phyloP scores from a whole-genome alignment of 1,140 invertebrate species.

The Capitella teleta region DNA sequence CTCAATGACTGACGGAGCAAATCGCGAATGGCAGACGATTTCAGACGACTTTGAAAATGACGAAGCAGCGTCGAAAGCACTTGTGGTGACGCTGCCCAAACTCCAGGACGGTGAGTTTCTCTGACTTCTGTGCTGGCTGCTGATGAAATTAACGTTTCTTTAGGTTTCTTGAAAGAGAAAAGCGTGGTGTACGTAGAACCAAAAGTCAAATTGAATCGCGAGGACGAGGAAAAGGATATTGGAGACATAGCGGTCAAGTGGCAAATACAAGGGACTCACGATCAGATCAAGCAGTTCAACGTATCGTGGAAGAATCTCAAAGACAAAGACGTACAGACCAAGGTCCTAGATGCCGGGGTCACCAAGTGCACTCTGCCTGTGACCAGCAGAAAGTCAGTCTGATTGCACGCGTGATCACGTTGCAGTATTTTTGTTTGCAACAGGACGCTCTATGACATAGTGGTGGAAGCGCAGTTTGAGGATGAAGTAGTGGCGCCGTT shows the following conservation, averaged over 20 bases:
- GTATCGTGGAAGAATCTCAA: slow-evolving; percentile 32
- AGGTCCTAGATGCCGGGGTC: slow-evolving; percentile 26
- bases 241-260: slow-evolving; percentile 30
- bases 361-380: no score
- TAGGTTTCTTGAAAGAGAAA: no score
- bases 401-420: neutral
- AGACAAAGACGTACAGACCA: slow-evolving; percentile 32
- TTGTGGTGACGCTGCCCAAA: slow-evolving; percentile 27
- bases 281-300: slow-evolving; percentile 34
- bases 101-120: slow-evolving; percentile 27
- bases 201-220: no score
- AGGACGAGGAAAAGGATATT: neutral
- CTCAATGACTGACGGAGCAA: neutral
- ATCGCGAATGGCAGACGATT: slow-evolving; percentile 5
- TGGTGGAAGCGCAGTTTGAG: slow-evolving; percentile 28
- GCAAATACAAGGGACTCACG: slow-evolving; percentile 22
- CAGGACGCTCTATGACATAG: slow-evolving; percentile 32
- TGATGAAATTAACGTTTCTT: no score
- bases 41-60: slow-evolving; percentile 34
- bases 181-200: no score
- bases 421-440: no score
- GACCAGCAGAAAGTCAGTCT: slow-evolving; percentile 28
- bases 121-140: no score
- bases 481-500: slow-evolving; percentile 21
- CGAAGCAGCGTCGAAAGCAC: slow-evolving; percentile 30